A percentile compares a stretch with the other conserved stretches of the same genome.
These are phyloP conservation scores for Scaptomyza cyrtandrae DNA, from an alignment of 2,888 invertebrate genomes.

Conservation along the genomic window DNA sequence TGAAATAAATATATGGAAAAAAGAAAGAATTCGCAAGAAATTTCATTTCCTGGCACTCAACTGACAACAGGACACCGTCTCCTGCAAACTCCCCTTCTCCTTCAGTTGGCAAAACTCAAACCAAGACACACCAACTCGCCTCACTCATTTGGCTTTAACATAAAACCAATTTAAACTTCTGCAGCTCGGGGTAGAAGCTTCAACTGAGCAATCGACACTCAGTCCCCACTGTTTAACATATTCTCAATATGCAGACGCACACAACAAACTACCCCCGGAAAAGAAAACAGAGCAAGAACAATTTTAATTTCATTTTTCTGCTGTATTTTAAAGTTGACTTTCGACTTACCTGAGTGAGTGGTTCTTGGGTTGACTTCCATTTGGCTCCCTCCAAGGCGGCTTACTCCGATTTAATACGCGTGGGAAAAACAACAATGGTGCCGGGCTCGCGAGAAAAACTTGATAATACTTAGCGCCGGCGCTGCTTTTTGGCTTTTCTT, in stretches of 20 bases:
- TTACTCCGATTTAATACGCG: conserved; percentile 66
- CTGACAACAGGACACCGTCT: conserved; percentile 47
- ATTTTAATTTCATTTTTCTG: conserved; percentile 74
- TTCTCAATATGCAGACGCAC: conserved; percentile 66
- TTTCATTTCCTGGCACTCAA: conserved; percentile 75
- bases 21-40: conserved; percentile 69
- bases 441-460: conserved; percentile 47
- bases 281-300: conserved; percentile 42
- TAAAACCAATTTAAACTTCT: conserved; percentile 79
- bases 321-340: conserved; percentile 72
- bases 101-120: conserved; percentile 23
- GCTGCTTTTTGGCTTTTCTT: conserved; percentile 75
- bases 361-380: conserved; percentile 21
- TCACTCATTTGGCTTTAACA: conserved; percentile 80
- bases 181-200: conserved; percentile 39
- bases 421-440: conserved; percentile 76
- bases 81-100: not conserved
- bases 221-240: conserved; percentile 57
- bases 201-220: conserved; percentile 51
- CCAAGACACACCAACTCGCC: conserved; percentile 44
- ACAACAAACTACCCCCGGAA: conserved; percentile 60
- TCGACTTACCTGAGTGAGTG: conserved; percentile 45
- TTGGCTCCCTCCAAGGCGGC: conserved; percentile 5
- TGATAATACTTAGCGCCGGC: conserved; percentile 70
- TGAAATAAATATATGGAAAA: conserved; percentile 35